Evolutionary conservation across 2,113 vertebrate genomes (phyloP), one percentile per base, ranked within the genome.

Genomic region (Ginglymostoma cirratum): DNA sequence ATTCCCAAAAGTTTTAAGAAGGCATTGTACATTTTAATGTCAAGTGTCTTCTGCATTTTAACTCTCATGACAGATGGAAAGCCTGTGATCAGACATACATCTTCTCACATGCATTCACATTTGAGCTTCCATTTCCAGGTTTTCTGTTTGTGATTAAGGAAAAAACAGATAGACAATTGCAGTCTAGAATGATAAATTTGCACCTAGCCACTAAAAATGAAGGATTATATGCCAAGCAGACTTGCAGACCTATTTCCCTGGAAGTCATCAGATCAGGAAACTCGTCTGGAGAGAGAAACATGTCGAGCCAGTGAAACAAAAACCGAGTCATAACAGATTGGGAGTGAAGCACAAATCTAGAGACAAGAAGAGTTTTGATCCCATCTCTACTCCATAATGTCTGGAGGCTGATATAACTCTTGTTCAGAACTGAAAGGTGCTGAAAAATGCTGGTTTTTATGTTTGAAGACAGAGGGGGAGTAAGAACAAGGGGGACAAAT

Each of bases 301-400:
- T 34, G 17, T 95, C 76, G 94, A 70, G 24, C 94, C 94, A 95
- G 94, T 95, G 94, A 72, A 95, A 72, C 67, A 17, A 15, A 95
- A 72, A 95, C 69, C 42, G 10, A 48, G 8, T 34, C 52, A 6
- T 72, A 95, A 76, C 70, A 95, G 3, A 27, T 23, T 48, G 42
- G 94, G 67, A 76, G 45, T 34, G 6, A 72, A 72, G 15, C 94
- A 15, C 42, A 72, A 52, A 52, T 27, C 94, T 8, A 30, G 27
- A 34, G 94, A 2, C 87, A 90, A 72, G 5, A 69, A 94, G 27
- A 95, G 27, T 70, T 45, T 52, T 76, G 23, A 52, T 34, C 27
- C 94, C 2, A 30, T 80, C 52, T 67, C 34, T 27, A 15, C 48
- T n/a, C n/a, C n/a, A n/a, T 48, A 48, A 48, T 48, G 48, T 48